phyloP scores from a whole-genome alignment of 2,113 vertebrate genomes.

The Calidris pugnax region DNA sequence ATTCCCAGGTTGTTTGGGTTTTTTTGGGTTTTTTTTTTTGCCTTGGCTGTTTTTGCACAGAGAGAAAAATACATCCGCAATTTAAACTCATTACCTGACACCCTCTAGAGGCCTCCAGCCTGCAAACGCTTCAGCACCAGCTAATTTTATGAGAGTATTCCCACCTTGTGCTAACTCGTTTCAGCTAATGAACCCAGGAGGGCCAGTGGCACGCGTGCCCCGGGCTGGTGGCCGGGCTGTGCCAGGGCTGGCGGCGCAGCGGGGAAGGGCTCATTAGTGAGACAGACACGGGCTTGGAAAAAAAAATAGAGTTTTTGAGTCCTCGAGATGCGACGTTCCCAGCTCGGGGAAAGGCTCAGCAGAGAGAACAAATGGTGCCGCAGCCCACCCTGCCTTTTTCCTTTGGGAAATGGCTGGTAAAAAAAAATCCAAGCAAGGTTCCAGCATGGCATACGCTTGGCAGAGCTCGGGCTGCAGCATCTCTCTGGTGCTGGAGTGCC shows the following conservation, averaged over 20 bases:
- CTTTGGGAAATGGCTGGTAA: neutral
- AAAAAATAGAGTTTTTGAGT: neutral
- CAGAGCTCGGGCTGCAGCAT: neutral
- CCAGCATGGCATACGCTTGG: rapidly evolving
- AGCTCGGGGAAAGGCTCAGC: neutral
- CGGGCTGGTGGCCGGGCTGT: neutral
- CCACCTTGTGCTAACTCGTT: neutral
- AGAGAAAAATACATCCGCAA: neutral
- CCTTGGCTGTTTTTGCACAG: neutral
- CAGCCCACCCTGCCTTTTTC: neutral
- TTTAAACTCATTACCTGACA: neutral
- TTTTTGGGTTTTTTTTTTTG: neutral
- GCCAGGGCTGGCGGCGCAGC: neutral
- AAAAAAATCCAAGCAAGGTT: neutral
- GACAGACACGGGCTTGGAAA: neutral
- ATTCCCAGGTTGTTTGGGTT: neutral
- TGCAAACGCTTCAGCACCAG: neutral
- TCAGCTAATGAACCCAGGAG: neutral
- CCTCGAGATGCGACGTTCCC: rapidly evolving
- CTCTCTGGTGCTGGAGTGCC: neutral
- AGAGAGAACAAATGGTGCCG: neutral
- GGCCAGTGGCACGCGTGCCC: neutral
- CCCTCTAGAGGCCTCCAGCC: neutral
- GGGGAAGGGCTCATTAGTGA: neutral
- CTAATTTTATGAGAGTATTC: neutral